Conservation (phyloP, 2,888 invertebrate species). For the Zeuzera pyrina region DNA sequence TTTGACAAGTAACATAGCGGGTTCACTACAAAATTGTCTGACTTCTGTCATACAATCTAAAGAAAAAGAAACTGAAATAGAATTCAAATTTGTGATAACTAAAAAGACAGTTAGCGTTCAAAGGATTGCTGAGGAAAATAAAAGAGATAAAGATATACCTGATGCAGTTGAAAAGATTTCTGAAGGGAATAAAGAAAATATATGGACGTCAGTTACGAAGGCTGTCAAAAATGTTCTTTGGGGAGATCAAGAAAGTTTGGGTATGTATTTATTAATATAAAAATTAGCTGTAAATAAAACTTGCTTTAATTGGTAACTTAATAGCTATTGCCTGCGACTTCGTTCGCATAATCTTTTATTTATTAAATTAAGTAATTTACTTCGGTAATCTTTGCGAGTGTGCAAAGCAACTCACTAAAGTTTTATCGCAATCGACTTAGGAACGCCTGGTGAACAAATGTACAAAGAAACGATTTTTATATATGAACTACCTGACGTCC, state of each 20-base stretch:
- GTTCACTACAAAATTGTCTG: slow-evolving; percentile 51
- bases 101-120: slow-evolving; percentile 55
- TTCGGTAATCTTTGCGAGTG: too few relatives aligned
- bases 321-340: too few relatives aligned
- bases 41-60: slow-evolving; percentile 43
- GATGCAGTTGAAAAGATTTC: slow-evolving; percentile 26
- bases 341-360: too few relatives aligned
- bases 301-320: too few relatives aligned
- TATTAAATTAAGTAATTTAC: too few relatives aligned
- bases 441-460: too few relatives aligned
- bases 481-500: too few relatives aligned
- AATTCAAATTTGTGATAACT: slow-evolving; percentile 62
- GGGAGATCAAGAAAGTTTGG: slow-evolving; percentile 42
- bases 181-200: slow-evolving; percentile 46
- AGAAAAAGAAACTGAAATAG: slow-evolving; percentile 60
- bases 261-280: too few relatives aligned
- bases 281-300: too few relatives aligned
- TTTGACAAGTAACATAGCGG: slow-evolving; percentile 48
- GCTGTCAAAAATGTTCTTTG: slow-evolving; percentile 62
- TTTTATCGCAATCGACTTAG: too few relatives aligned
- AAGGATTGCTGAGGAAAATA: slow-evolving; percentile 31
- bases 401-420: too few relatives aligned
- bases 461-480: too few relatives aligned
- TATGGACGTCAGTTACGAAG: slow-evolving; percentile 57
- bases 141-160: slow-evolving; percentile 24